Base-by-base conservation (phyloP, 2,113 vertebrate species). In the Azemiops feae region DNA sequence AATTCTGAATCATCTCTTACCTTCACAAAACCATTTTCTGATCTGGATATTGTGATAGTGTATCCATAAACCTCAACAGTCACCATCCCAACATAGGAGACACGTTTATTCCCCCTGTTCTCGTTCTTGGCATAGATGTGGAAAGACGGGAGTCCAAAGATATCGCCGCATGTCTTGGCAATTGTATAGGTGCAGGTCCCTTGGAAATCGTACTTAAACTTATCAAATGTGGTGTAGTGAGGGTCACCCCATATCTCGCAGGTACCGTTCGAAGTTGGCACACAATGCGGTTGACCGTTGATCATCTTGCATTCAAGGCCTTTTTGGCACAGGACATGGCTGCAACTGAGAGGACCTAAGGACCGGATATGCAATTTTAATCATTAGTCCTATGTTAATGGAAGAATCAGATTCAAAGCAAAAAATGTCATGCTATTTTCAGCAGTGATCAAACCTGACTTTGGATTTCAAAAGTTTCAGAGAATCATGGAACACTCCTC, bases 161-260 rank as follows among this genome's bases (percentile, higher is more conserved):
- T 45, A 43, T n/a, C 1, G 3, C 16, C 39, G 1, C 81, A 57
- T 1, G 81, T 86, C 91, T 91, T 91, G 91, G 27, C 34, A 3
- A 91, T 1, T 0, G 91, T 91, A 5, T 91, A 91, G 25, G 53
- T 47, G 53, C 91, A 91, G 45, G 91, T 91, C 14, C 91, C 91
- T 47, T 91, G 91, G 81, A 91, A 91, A 27, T 91, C 91, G 1
- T n/a, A 86, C 4, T 91, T 54, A 9, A 0, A 53, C 39, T 27
- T 54, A 43, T 91, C 81, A 22, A 91, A 91, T 4, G 91, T 86
- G 1, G 23, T 8, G 81, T 91, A 91, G 27, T 91, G 91, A 30
- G 91, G 91, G 30, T 91, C 91, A 27, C 91, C 91, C 91, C 74
- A 86, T 22, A 54, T 81, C 81, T 81, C 86, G 39, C 91, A 91